Evolutionary conservation across 2,797 vertebrate genomes (phyloP), one percentile per base, ranked within the genome.

Genomic region (Dermochelys coriacea): DNA sequence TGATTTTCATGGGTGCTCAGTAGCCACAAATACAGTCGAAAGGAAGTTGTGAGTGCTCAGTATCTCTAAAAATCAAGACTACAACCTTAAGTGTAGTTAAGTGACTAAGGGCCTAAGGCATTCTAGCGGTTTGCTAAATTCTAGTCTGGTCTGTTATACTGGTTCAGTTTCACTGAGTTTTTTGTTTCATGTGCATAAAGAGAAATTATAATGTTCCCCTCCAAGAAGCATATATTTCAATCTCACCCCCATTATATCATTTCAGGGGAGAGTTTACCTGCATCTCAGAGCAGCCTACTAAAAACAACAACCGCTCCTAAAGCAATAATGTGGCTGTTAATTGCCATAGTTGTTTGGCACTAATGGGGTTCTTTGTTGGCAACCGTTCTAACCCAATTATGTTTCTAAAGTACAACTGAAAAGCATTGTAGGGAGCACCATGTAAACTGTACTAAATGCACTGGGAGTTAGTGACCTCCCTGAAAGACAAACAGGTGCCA

Each of bases 401-500:
- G 47, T 96, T 90, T 88, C 89, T 95, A 94, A 96, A 95, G 93
- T 94, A 78, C 84, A 87, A 37, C 87, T 90, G 84, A 96, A 97
- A 95, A 90, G 94, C 95, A 29, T 93, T 91, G 80, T 92, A 86
- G 87, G 87, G 84, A 93, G 87, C 79, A 86, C 41, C 84, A 27
- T 94, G 91, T 95, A 96, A 95, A 92, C 55, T 59, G 84, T 47
- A 79, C 75, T 91, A 91, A 95, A 82, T 82, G 92, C 82, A 87
- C 51, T 0, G 78, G 85, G 83, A 80, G 83, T 45, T 55, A 93
- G 86, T 2, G 94, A 97, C 97, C 96, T 96, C 97, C 95, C 95
- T 96, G 97, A 96, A 97, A 94, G 95, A 96, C 0, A 95, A 95
- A 95, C 96, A 97, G 97, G 96, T 97, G 96, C 91, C 93, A 92